Evolutionary conservation across 2,888 invertebrate species (phyloP).

Genomic region (Crossocerus cetratus): DNA sequence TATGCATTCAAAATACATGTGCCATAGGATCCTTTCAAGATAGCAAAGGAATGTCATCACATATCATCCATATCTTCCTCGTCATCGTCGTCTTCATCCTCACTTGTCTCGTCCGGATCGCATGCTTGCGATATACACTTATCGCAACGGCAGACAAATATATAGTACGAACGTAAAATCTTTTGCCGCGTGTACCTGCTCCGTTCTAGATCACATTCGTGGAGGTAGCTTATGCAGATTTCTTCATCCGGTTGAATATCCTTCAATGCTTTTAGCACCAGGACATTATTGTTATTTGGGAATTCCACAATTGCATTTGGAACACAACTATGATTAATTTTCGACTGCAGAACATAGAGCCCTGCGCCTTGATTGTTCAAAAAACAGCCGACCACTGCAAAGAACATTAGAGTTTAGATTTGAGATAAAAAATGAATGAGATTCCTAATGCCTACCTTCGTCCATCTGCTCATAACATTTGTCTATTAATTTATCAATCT

Average conservation of each 20-base stretch:
- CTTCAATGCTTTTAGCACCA: constrained; percentile 85
- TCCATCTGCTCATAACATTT: constrained; percentile 90
- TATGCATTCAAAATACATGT: no score
- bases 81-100: constrained; percentile 82
- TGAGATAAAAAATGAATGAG: neutral
- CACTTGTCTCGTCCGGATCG: constrained; percentile 88
- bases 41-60: no score
- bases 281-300: constrained; percentile 87
- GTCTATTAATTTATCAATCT: constrained; percentile 88
- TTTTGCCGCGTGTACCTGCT: constrained; percentile 93
- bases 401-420: neutral
- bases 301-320: constrained; percentile 94
- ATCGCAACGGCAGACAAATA: constrained; percentile 89
- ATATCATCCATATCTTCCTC: neutral
- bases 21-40: no score
- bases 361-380: constrained; percentile 96
- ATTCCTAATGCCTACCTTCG: constrained; percentile 79
- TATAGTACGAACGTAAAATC: constrained; percentile 86
- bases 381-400: constrained; percentile 84
- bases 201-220: constrained; percentile 88
- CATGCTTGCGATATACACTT: constrained; percentile 86
- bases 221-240: constrained; percentile 93
- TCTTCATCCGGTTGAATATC: constrained; percentile 90
- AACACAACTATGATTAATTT: constrained; percentile 93
- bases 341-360: constrained; percentile 90